Evolutionary conservation across 1,140 invertebrate species (phyloP).

Genomic region (Papilio polyxenes): DNA sequence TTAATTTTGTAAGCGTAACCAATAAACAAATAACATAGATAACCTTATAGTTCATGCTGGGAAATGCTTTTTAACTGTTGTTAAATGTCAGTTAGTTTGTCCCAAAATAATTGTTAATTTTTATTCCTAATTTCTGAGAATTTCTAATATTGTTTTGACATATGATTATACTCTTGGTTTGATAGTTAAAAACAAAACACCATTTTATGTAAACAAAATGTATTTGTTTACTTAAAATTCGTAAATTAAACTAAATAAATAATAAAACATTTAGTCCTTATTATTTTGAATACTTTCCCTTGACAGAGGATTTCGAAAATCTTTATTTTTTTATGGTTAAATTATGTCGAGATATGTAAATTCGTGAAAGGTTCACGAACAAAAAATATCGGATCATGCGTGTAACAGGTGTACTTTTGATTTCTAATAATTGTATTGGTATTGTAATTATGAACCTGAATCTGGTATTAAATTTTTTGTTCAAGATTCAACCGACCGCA

Average conservation of each 20-base stretch:
- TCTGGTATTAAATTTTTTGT: constrained; percentile 62
- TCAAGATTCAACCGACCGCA: constrained; percentile 52
- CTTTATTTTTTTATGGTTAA: constrained; percentile 74
- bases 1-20: constrained; percentile 26
- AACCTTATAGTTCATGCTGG: neutral
- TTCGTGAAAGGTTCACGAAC: constrained; percentile 69
- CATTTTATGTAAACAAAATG: neutral
- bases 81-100: constrained; percentile 41
- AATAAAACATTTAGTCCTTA: neutral
- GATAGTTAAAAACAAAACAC: neutral
- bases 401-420: constrained; percentile 74
- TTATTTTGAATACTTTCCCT: constrained; percentile 50
- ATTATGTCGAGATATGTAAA: constrained; percentile 76
- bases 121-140: neutral
- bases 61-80: constrained; percentile 7
- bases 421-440: constrained; percentile 72
- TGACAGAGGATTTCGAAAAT: constrained; percentile 73
- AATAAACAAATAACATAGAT: constrained; percentile 7
- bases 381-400: constrained; percentile 71
- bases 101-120: constrained; percentile 49
- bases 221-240: neutral
- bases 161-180: no score
- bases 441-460: constrained; percentile 64
- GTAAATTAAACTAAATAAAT: neutral
- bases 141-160: neutral